These are phyloP conservation scores for Chascanopsetta lugubris DNA, from an alignment of 2,113 vertebrate genomes.

Conservation along the genomic window DNA sequence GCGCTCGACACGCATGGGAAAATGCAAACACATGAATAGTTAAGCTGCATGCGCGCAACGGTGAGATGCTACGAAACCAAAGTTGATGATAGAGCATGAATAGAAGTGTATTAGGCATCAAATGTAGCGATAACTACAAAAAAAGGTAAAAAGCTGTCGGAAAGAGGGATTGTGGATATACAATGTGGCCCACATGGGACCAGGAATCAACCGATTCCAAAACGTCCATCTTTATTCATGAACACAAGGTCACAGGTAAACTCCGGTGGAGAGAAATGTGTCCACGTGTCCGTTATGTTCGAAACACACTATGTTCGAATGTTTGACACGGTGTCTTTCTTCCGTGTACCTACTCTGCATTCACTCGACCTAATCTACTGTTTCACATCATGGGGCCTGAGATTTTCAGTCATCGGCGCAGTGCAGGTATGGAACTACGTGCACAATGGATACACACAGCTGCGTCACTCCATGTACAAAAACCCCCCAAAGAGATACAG, in stretches of 20 bases:
- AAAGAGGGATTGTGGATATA: too few relatives aligned
- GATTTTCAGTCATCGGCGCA: conserved; percentile 5
- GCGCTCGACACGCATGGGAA: neutral
- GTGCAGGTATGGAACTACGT: neutral
- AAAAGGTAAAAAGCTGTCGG: too few relatives aligned
- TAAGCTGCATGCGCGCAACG: neutral
- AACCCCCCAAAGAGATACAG: conserved; percentile 34
- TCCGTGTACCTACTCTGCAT: too few relatives aligned
- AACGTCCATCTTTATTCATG: too few relatives aligned
- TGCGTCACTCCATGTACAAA: conserved; percentile 16
- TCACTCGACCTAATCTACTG: too few relatives aligned
- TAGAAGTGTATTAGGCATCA: neutral
- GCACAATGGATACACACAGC: conserved; percentile 20
- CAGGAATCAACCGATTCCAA: too few relatives aligned
- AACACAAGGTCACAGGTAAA: too few relatives aligned
- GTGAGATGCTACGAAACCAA: neutral
- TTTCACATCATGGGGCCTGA: conserved; percentile 7
- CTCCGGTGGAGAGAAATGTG: too few relatives aligned
- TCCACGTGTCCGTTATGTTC: too few relatives aligned
- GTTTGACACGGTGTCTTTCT: too few relatives aligned
- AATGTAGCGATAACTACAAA: neutral
- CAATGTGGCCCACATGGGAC: too few relatives aligned
- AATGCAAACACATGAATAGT: conserved; percentile 1
- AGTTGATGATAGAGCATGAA: neutral
- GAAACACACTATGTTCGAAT: too few relatives aligned